Evolutionary conservation across 2,888 invertebrate species (phyloP).

Genomic region (Polyommatus icarus): DNA sequence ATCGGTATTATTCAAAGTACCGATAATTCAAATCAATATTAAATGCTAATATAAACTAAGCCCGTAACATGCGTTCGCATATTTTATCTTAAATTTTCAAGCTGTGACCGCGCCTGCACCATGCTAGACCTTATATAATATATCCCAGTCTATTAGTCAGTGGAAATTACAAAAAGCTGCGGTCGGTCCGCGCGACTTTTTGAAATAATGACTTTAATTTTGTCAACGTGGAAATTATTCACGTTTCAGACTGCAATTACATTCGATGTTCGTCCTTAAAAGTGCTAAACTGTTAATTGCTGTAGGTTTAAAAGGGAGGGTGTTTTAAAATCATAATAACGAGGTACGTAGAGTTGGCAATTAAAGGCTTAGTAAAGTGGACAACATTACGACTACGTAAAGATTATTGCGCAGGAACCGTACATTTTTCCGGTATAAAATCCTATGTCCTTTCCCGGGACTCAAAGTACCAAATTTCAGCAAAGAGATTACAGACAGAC

Average conservation of each 20-base stretch:
- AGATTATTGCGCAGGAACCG: too few relatives aligned
- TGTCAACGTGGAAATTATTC: slow-evolving; percentile 34
- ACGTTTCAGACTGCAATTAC: slow-evolving; percentile 30
- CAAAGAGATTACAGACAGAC: too few relatives aligned
- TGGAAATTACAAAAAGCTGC: slow-evolving; percentile 71
- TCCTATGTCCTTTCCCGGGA: too few relatives aligned
- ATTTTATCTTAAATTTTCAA: not conserved
- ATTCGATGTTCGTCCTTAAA: slow-evolving; percentile 31
- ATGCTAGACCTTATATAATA: not conserved
- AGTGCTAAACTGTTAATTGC: slow-evolving; percentile 28
- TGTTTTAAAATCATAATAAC: slow-evolving; percentile 20
- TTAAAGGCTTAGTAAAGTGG: not conserved
- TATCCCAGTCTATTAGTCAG: slow-evolving; percentile 69
- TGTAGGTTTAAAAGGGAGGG: slow-evolving; percentile 26
- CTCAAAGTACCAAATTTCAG: too few relatives aligned
- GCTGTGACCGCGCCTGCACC: not conserved
- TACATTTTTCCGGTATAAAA: too few relatives aligned
- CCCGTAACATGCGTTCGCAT: not conserved
- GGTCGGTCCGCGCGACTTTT: slow-evolving; percentile 45
- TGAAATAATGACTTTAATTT: slow-evolving; percentile 34
- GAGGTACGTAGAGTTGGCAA: slow-evolving; percentile 39
- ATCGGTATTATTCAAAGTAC: not conserved
- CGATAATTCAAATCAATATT: too few relatives aligned
- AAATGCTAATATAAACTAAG: not conserved
- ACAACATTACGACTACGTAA: not conserved